phyloP scores from a whole-genome alignment of 2,113 vertebrate species.

The Chaetops frenatus region DNA sequence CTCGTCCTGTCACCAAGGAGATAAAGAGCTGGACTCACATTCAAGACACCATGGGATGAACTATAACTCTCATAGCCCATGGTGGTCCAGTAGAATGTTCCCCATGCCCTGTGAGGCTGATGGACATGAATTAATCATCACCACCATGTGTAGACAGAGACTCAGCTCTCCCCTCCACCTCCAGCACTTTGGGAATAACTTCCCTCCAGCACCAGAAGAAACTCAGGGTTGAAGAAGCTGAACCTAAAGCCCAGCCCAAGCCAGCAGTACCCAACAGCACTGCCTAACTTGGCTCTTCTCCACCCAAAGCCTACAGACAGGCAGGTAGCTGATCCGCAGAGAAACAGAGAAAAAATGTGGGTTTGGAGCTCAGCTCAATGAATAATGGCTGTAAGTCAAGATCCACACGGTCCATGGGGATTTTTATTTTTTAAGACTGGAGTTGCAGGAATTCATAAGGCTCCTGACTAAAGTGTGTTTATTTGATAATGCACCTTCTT shows the following conservation, averaged over 20 bases:
- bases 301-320: background rate
- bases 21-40: background rate
- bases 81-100: background rate
- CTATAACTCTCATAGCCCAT: background rate
- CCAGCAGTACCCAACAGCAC: rapidly evolving
- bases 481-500: background rate
- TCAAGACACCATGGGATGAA: background rate
- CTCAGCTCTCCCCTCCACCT: background rate
- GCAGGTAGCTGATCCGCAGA: background rate
- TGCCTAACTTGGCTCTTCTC: background rate
- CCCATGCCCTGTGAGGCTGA: background rate
- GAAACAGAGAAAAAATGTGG: background rate
- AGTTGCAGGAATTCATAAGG: background rate
- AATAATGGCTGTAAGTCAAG: background rate
- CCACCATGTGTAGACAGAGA: rapidly evolving
- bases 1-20: background rate
- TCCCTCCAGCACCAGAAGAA: background rate
- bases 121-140: background rate
- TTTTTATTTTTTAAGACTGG: background rate
- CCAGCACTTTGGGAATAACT: background rate
- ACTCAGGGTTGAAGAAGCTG: background rate
- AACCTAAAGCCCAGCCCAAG: background rate
- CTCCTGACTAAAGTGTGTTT: background rate
- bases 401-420: rapidly evolving
- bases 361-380: background rate